Base-by-base conservation (phyloP, 2,888 invertebrate genomes). In the Melanophora roralis region DNA sequence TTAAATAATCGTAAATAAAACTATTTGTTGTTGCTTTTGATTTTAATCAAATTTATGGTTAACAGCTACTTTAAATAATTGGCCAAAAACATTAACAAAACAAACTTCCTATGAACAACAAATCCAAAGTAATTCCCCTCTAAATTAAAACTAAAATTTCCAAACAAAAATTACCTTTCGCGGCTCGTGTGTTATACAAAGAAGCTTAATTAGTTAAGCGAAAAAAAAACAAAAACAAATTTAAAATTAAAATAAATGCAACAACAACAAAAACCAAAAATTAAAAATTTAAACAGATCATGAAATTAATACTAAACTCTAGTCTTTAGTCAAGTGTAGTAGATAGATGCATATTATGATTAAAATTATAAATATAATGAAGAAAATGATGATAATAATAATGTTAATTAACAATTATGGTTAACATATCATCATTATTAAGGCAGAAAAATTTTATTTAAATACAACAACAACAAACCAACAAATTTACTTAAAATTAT, bases 111-210 rank as follows among this genome's bases (percentile, higher is more conserved):
- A 11, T 23, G n/a, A 23, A 60, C 3, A 27, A 14, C 8, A 38
- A 62, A 11, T 14, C 21, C 51, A 23, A 60, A 23, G 5, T 27
- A 62, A 14, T 21, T 43, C 51, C 11, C 65, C 59, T 49, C 9
- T n/a, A 19, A 43, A 62, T 38, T n/a, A 68, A 21, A 32, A 32
- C 27, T 40, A 23, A 55, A 43, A 23, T 23, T 72, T 36, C 19
- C 14, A 62, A 71, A 60, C 40, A 59, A 60, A 65, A n/a, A 67
- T 60, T 55, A 19, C 36, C 38, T 67, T 60, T 67, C 38, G 60
- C 73, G 67, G 65, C 78, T 73, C 73, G 73, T 73, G 67, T 73
- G 67, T n/a, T n/a, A n/a, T n/a, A n/a, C n/a, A n/a, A n/a, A n/a
- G n/a, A n/a, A n/a, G n/a, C n/a, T n/a, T n/a, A n/a, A n/a, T n/a